Evolutionary conservation across 2,888 invertebrate genomes (phyloP).

Genomic region (Acronicta leporina): DNA sequence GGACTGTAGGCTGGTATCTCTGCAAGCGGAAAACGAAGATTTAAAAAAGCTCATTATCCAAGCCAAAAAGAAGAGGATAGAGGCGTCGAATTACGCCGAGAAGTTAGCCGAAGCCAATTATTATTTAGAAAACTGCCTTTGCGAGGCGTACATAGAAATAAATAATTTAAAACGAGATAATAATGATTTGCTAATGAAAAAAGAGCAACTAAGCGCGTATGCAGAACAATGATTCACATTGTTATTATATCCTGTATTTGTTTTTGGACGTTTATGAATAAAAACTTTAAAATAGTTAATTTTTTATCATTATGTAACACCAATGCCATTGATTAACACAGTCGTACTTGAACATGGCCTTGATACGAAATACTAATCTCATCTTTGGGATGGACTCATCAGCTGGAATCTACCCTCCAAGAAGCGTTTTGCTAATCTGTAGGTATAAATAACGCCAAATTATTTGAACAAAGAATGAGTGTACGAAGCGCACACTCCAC

Average conservation of each 20-base stretch:
- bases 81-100: conserved; percentile 71
- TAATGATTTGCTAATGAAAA: conserved; percentile 17
- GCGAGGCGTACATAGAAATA: conserved; percentile 65
- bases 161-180: conserved; percentile 59
- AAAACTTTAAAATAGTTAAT: conserved; percentile 1
- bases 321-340: too few species aligned
- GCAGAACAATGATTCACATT: conserved; percentile 15
- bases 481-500: too few species aligned
- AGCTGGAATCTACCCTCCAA: too few species aligned
- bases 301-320: too few species aligned
- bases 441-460: too few species aligned
- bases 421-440: too few species aligned
- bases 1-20: conserved; percentile 51
- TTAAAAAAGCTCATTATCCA: conserved; percentile 64
- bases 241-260: conserved; percentile 14
- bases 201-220: neutral
- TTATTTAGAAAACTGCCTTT: conserved; percentile 69
- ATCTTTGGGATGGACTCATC: too few species aligned
- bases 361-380: too few species aligned
- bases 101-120: conserved; percentile 74
- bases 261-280: conserved; percentile 18
- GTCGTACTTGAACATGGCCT: too few species aligned
- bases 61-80: conserved; percentile 67
- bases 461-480: too few species aligned
- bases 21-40: conserved; percentile 67